A percentile compares a stretch with the other conserved stretches of the same genome.
Evolutionary conservation across 35 echinoderm and acorn worm species (phyloP).

Genomic region (Apostichopus japonicus): DNA sequence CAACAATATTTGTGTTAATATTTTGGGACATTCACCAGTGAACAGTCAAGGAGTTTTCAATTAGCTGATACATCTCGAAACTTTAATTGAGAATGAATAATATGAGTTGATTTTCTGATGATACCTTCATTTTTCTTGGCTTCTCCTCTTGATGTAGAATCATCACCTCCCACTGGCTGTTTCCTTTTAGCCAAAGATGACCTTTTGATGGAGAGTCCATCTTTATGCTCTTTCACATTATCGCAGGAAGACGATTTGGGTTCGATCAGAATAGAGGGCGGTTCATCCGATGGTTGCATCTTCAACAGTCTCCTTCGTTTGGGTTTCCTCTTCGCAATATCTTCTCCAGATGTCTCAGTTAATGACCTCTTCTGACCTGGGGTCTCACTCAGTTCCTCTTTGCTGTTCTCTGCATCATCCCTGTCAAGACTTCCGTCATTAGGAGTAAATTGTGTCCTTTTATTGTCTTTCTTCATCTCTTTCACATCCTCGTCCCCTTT

Average conservation of each 20-base stretch:
- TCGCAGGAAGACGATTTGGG: background rate
- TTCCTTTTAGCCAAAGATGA: background rate
- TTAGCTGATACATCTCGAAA: too few species aligned
- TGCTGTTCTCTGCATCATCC: background rate
- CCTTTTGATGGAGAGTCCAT: background rate
- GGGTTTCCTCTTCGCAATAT: background rate
- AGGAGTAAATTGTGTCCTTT: background rate
- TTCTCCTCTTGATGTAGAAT: background rate
- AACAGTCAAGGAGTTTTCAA: too few species aligned
- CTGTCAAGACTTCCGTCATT: too few species aligned
- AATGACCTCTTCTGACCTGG: constrained; percentile 31
- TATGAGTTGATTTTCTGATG: too few species aligned
- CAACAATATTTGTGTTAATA: too few species aligned
- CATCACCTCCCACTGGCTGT: background rate
- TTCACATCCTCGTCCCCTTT: background rate
- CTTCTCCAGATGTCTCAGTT: background rate
- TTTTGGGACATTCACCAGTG: too few species aligned
- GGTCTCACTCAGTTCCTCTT: background rate
- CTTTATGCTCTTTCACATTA: background rate
- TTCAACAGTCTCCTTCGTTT: constrained; percentile 47
- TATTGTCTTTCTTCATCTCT: background rate
- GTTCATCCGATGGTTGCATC: constrained; percentile 1
- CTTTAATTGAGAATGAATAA: too few species aligned
- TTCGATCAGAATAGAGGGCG: constrained; percentile 35
- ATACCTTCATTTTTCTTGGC: background rate